Base-by-base conservation (phyloP, 1,140 invertebrate species). In the Rhyacophila brunnea region DNA sequence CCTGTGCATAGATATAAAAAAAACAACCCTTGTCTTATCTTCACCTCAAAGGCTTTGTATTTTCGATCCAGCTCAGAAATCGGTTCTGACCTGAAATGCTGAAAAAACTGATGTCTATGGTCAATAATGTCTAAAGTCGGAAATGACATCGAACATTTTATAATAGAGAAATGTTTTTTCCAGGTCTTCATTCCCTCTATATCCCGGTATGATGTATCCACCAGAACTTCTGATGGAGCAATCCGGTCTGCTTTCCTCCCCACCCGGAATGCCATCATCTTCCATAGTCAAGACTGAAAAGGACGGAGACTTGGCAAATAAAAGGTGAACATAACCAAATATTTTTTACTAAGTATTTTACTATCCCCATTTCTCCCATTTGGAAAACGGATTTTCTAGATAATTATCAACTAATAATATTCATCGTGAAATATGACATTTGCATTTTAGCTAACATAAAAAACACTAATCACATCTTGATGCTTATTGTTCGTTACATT, bases 161-260 rank as follows among this genome's bases (percentile, higher is more conserved):
- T n/a, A n/a, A 36, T 9, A n/a, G 35, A 54, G 53, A 28, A 35
- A 28, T 57, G 38, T 18, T 61, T 14, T 34, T 42, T 42, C 51
- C 49, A 65, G 73, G n/a, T 75, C 75, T 11, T 72, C 77, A 0
- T 79, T 79, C 64, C 74, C 75, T 1, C 64, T 78, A 2, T 78
- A 79, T 46, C 75, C 77, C 14, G 70, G 74, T 2, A 79, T 79
- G 77, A 66, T 78, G 65, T 79, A 79, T 52, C 75, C 77, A n/a
- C 75, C 77, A 9, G 76, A 78, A 42, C 62, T 79, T 6, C 66
- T 79, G 1, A 61, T 79, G 45, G 76, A 78, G 34, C 75, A 78
- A 53, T 58, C 58, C 6, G 76, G 73, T 48, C 65, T 79, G 0
- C 67, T 79, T 3, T 69, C 32, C 68, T 2, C 74, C 72, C 32